Base-by-base conservation (phyloP, 2,888 invertebrate species). In the Notodonta dromedarius region DNA sequence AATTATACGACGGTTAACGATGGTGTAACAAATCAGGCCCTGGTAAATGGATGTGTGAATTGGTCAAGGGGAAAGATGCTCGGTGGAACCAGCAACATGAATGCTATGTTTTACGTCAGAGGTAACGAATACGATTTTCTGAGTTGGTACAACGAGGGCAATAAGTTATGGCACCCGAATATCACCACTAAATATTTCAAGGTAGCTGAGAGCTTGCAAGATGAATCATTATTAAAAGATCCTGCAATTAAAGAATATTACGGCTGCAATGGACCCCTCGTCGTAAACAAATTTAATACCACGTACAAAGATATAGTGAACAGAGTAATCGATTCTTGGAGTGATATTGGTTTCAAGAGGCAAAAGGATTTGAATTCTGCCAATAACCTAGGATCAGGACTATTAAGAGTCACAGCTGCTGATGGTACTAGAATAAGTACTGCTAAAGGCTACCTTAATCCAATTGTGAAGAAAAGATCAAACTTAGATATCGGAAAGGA, bases 381-480 rank as follows among this genome's bases (percentile, higher is more conserved):
- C 12, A 82, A 88, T 24, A 85, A 87, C 54, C 71, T 88, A 14
- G 94, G 93, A 11, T 93, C 94, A 16, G 93, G 94, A 0, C 87
- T 87, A 56, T 73, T 87, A 0, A 90, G 90, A 67, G 91, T 79
- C 8, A 94, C 91, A 24, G 87, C 94, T 71, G 86, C 85, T 59
- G 79, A 83, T 51, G 95, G 95, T 0, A 74, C 79, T 58, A 85
- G 94, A 61, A 87, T 85, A 67, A 94, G 94, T 71, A 96, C 39
- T 96, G 96, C 7, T 95, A 96, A 84, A 56, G 88, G 91, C 53
- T 95, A 90, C 69, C 75, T 94, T 1, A 71, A 81, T 4, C 78
- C 73, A 14, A 56, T 70, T 4, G 71, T 68, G 62, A 57, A 35
- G 35, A 7, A 71, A 4, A 74, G 84, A 58, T 51, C 39, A 2